These are phyloP conservation scores for Echiichthys vipera DNA, from an alignment of 2,797 vertebrate genomes.

Conservation along the genomic window DNA sequence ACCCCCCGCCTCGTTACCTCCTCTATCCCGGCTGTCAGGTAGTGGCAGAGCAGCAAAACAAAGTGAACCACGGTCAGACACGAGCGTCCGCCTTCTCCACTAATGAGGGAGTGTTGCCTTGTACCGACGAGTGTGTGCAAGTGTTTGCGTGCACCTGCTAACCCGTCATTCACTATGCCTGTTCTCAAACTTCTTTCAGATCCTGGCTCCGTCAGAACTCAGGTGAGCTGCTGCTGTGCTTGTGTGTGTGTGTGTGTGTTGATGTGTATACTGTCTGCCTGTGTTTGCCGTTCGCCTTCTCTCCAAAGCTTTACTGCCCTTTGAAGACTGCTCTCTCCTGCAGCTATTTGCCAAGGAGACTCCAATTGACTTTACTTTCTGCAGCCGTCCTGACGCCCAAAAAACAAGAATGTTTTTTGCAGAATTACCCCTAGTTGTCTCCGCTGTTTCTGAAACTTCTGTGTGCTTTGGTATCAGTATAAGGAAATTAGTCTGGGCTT, in stretches of 20 bases:
- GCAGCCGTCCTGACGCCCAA: conserved; percentile 51
- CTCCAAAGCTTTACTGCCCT: conserved; percentile 68
- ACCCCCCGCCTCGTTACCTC: conserved; percentile 73
- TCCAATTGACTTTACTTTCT: conserved; percentile 66
- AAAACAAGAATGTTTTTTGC: conserved; percentile 38
- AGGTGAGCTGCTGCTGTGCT: conserved; percentile 86
- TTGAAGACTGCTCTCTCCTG: conserved; percentile 70
- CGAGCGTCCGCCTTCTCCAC: conserved; percentile 65
- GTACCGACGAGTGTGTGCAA: conserved; percentile 64
- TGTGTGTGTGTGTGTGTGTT: conserved; percentile 25
- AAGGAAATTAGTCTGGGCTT: conserved; percentile 25
- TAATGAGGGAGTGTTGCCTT: conserved; percentile 75
- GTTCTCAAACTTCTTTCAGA: conserved; percentile 97
- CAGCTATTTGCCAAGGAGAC: conserved; percentile 72
- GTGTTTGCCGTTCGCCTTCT: conserved; percentile 42
- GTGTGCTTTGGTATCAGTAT: conserved; percentile 29
- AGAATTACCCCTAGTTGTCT: conserved; percentile 39
- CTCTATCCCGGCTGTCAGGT: conserved; percentile 81
- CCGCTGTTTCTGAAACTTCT: conserved; percentile 26
- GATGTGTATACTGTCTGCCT: conserved; percentile 32
- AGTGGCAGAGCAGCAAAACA: conserved; percentile 79
- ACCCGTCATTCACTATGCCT: conserved; percentile 89
- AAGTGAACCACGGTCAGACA: conserved; percentile 71
- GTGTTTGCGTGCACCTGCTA: conserved; percentile 73
- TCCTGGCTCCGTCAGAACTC: conserved; percentile 87